Base-by-base conservation (phyloP, 1,140 invertebrate species). In the Globodera rostochiensis region DNA sequence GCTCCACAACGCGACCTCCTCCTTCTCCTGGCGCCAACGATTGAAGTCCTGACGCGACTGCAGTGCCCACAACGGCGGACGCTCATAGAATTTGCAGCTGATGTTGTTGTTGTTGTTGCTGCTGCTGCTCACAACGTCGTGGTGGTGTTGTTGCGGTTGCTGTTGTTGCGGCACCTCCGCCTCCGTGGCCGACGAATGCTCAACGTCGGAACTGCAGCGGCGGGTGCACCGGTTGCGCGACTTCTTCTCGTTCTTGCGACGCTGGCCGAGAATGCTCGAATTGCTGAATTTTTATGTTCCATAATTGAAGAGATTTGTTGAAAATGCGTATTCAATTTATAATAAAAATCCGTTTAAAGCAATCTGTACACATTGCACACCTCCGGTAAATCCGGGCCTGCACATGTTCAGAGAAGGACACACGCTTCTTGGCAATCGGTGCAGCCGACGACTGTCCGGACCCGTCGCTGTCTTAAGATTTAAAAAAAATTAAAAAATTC, bases 381-480 rank as follows among this genome's bases (percentile, higher is more conserved):
- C 57, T 64, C 6, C 82, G 74, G 67, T 82, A 83, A 64, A 82
- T 64, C 15, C 82, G n/a, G n/a, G 82, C 82, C 19, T 84, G 74
- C 4, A 83, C 82, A 25, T 80, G 77, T 45, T 83, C 82, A 57
- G 77, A 81, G 74, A 83, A 83, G 13, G 80, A 83, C 6, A 83
- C 82, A 46, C 82, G 82, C 67, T 83, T 83, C 80, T 83, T 83
- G 36, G 70, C n/a, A 9, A 57, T 79, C 36, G 74, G 25, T 53
- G 69, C 49, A 19, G 75, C 15, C 19, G 76, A 25, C 66, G 60
- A 19, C 47, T 25, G 25, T 60, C 11, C 64, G 45, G 73, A 49
- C 8, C 36, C 53, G 70, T 71, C 60, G 3, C 9, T 71, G 66
- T 69, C 70, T 76, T n/a, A 50, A 74, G 19, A 13, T 36, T 36